These are phyloP conservation scores for Philhelius pedissequus DNA, from an alignment of 2,888 invertebrate genomes.

Conservation along the genomic window DNA sequence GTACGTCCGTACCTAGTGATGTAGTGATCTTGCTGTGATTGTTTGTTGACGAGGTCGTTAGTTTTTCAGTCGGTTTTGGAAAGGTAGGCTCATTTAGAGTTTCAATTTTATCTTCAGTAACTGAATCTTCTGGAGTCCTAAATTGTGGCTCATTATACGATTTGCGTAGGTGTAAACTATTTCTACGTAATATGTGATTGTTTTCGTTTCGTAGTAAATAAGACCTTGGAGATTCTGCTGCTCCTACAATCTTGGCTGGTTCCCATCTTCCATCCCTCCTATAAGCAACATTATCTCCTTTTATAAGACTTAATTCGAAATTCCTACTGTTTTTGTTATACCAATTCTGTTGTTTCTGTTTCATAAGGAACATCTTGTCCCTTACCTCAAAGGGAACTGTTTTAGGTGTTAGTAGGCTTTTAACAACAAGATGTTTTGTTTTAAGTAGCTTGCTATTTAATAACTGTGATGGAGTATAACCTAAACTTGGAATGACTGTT, in stretches of 20 bases:
- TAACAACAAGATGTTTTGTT: background rate
- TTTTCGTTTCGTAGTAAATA: background rate
- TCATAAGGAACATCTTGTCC: background rate
- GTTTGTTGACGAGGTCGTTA: too few species aligned
- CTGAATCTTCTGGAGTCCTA: too few species aligned
- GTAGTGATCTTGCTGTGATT: too few species aligned
- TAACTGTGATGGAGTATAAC: conserved; percentile 7
- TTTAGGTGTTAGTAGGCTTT: background rate
- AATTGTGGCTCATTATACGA: background rate
- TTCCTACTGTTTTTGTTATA: background rate
- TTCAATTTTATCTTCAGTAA: too few species aligned
- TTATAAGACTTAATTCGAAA: conserved; percentile 6
- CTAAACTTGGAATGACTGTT: background rate
- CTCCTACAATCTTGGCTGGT: background rate
- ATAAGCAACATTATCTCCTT: conserved; percentile 20
- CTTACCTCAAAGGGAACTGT: background rate
- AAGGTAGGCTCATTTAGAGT: too few species aligned
- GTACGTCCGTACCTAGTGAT: too few species aligned
- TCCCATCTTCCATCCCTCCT: conserved; percentile 7
- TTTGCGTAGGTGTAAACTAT: background rate
- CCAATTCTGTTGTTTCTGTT: conserved; percentile 8
- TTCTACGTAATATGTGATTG: background rate
- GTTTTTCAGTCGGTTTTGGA: too few species aligned
- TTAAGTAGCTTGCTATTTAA: background rate
- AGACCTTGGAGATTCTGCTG: background rate